These are phyloP conservation scores for Drosophila grimshawi DNA, from an alignment of 1,140 invertebrate genomes.

Conservation along the genomic window DNA sequence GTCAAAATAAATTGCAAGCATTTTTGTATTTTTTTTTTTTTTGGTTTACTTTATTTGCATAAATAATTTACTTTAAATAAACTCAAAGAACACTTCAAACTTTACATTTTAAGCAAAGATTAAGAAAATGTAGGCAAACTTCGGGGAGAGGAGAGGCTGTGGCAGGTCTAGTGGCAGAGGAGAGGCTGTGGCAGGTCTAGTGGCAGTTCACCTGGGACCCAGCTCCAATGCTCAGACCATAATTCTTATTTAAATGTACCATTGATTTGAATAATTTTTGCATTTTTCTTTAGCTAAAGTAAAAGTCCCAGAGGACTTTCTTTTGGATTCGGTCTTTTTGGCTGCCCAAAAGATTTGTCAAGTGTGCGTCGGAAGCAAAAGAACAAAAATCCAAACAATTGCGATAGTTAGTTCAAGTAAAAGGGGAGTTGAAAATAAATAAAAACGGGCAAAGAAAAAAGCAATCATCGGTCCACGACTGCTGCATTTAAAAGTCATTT, in stretches of 20 bases:
- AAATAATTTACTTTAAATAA: slow-evolving; percentile 82
- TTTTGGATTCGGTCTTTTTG: slow-evolving; percentile 11
- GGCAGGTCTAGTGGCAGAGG: slow-evolving; percentile 35
- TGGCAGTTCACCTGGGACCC: slow-evolving; percentile 49
- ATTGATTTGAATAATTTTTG: slow-evolving; percentile 72
- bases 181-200: slow-evolving; percentile 17
- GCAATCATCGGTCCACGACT: slow-evolving; percentile 52
- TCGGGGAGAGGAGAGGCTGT: background rate
- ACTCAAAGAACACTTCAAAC: slow-evolving; percentile 59
- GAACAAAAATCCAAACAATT: slow-evolving; percentile 37
- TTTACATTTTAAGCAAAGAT: slow-evolving; percentile 35
- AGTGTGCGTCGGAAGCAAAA: slow-evolving; percentile 35
- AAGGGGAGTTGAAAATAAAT: slow-evolving; percentile 9
- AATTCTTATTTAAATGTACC: slow-evolving; percentile 73
- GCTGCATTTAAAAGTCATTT: slow-evolving; percentile 80
- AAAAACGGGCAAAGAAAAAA: slow-evolving; percentile 25
- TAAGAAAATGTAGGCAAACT: slow-evolving; percentile 21
- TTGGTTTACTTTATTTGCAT: slow-evolving; percentile 69
- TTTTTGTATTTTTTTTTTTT: slow-evolving; percentile 47
- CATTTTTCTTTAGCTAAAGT: slow-evolving; percentile 18
- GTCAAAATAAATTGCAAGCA: slow-evolving; percentile 74
- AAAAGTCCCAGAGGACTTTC: slow-evolving; percentile 55
- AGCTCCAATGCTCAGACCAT: slow-evolving; percentile 40
- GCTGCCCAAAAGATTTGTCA: slow-evolving; percentile 36
- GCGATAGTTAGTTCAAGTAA: slow-evolving; percentile 37